Conservation (phyloP, 2,797 vertebrate species). For the Micropoecilia bifurca region DNA sequence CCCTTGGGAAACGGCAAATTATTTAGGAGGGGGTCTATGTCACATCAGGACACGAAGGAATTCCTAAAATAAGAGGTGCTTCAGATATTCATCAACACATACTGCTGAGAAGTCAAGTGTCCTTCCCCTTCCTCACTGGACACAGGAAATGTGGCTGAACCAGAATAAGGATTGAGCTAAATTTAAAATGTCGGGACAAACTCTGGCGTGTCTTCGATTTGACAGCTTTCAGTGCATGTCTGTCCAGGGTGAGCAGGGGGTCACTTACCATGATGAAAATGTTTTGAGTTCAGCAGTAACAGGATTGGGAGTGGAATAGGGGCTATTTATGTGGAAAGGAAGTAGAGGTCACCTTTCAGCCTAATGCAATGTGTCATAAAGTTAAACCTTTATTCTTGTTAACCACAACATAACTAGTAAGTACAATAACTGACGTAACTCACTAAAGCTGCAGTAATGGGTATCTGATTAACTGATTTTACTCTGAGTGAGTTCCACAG, state of each 20-base stretch:
- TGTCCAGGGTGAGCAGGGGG: slow-evolving; percentile 20
- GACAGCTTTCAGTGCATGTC: slow-evolving; percentile 25
- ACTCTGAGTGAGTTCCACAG: background rate
- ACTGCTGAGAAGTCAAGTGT: slow-evolving; percentile 11
- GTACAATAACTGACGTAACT: background rate
- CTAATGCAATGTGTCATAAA: background rate
- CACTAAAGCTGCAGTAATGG: background rate
- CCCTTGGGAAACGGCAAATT: slow-evolving; percentile 75
- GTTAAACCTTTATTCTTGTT: background rate
- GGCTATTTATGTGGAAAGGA: background rate
- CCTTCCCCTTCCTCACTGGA: slow-evolving; percentile 58
- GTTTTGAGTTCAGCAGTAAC: slow-evolving; percentile 51
- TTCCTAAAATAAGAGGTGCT: slow-evolving; percentile 53
- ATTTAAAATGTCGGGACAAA: slow-evolving; percentile 58
- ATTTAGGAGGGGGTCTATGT: slow-evolving; percentile 70
- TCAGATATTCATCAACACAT: slow-evolving; percentile 24
- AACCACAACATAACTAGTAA: background rate
- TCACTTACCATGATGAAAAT: slow-evolving; percentile 41
- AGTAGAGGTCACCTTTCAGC: slow-evolving; percentile 10
- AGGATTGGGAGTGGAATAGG: slow-evolving; percentile 17
- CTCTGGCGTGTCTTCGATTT: slow-evolving; percentile 16
- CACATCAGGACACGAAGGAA: slow-evolving; percentile 46
- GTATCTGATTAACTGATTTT: background rate
- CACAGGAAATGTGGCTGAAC: slow-evolving; percentile 53
- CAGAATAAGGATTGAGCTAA: slow-evolving; percentile 55